These are phyloP conservation scores for Formica aserva DNA, from an alignment of 2,888 invertebrate species.

Conservation along the genomic window DNA sequence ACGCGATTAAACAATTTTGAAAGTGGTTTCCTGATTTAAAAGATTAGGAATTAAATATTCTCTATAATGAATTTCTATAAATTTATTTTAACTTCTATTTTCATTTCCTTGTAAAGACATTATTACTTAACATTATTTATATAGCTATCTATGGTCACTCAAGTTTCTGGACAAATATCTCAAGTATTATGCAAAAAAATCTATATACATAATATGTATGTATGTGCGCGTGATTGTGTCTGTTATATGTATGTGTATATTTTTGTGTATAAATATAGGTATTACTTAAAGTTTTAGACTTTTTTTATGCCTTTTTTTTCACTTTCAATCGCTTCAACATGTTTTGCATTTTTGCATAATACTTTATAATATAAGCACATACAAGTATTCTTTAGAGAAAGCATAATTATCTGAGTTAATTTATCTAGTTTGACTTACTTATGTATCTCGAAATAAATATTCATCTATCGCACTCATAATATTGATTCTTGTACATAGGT, in stretches of 20 bases:
- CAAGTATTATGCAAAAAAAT: conserved; percentile 17
- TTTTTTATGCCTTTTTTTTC: conserved; percentile 50
- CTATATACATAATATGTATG: not conserved
- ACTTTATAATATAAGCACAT: conserved; percentile 48
- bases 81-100: not conserved
- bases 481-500: conserved; percentile 16
- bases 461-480: not conserved
- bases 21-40: not conserved
- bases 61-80: not conserved
- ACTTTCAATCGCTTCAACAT: conserved; percentile 41
- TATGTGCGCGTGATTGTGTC: conserved; percentile 31
- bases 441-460: conserved; percentile 13
- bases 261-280: conserved; percentile 12
- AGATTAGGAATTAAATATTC: conserved; percentile 11
- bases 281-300: conserved; percentile 42
- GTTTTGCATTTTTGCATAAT: conserved; percentile 55
- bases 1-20: not conserved
- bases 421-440: conserved; percentile 53
- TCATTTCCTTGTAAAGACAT: not conserved
- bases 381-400: conserved; percentile 54
- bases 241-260: conserved; percentile 47
- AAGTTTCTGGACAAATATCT: conserved; percentile 10
- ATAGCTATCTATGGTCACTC: not conserved
- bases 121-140: conserved; percentile 1
- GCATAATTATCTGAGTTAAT: conserved; percentile 61